A percentile compares a stretch with the other conserved stretches of the same genome.
Evolutionary conservation across 1,140 invertebrate species (phyloP).

Genomic region (Arctopsyche grandis): DNA sequence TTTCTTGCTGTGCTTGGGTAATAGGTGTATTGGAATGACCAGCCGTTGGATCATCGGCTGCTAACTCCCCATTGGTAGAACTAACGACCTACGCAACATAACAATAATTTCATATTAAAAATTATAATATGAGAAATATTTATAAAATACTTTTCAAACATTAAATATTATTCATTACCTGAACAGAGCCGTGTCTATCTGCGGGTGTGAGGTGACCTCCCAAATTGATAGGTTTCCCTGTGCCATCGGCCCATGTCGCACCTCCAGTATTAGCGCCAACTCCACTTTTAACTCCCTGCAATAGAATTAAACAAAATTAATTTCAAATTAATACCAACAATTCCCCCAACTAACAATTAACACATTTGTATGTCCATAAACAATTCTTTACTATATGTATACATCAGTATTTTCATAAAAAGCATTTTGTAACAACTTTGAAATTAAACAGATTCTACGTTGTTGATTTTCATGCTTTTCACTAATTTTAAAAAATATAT

Average conservation of each 20-base stretch:
- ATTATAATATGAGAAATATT: no score
- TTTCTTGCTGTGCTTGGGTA: conserved; percentile 87
- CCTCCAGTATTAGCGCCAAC: conserved; percentile 66
- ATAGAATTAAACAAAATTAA: conserved; percentile 49
- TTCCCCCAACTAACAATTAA: no score
- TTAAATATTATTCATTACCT: conserved; percentile 72
- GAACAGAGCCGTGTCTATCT: conserved; percentile 93
- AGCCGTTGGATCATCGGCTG: conserved; percentile 93
- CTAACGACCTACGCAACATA: conserved; percentile 88
- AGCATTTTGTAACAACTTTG: no score
- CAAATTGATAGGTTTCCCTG: conserved; percentile 58
- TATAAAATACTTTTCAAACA: background rate
- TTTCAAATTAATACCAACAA: background rate
- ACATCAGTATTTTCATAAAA: no score
- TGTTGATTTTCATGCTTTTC: no score
- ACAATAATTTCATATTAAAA: background rate
- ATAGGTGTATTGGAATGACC: conserved; percentile 97
- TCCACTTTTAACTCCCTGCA: conserved; percentile 66
- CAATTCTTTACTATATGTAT: no score
- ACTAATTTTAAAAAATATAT: no score
- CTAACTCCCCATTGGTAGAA: conserved; percentile 95
- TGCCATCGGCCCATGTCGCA: conserved; percentile 71
- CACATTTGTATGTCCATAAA: no score
- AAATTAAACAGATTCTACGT: no score
- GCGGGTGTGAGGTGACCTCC: conserved; percentile 87